Base-by-base conservation (phyloP, 2,113 vertebrate species). In the Ascaphus truei region DNA sequence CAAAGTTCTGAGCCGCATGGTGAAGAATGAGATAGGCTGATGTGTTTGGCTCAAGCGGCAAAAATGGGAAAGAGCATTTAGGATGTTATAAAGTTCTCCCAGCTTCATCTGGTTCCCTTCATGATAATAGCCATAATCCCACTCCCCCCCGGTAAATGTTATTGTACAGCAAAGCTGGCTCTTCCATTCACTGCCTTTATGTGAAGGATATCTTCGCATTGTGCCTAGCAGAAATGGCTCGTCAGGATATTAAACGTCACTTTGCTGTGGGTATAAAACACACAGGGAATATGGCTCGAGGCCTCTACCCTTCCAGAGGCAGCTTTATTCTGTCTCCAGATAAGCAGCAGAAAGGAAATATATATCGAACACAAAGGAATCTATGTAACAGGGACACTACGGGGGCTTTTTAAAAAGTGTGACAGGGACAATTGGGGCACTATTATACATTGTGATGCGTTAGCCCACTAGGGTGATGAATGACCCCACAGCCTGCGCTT, bases 31-130 rank as follows among this genome's bases (percentile, higher is more conserved):
- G 64, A 68, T 68, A 68, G 47, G 29, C 53, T 58, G 52, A 68
- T 57, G 47, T 6, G 47, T 58, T 68, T 68, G 64, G 52, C 64
- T 45, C 16, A 6, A n/a, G 22, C 25, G 16, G 52, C 64, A 68
- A 58, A 68, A 47, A 68, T 66, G 64, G 64, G 34, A 47, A 56
- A 67, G 58, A 68, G 43, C 64, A 57, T 57, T 57, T 45, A 55
- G 56, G 22, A 68, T 36, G 39, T 57, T 57, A 58, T 31, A 30
- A 43, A 57, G 36, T 47, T 57, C n/a, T 45, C 18, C 29, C 27
- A 67, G 51, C 18, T 67, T 43, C 29, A 58, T 57, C 39, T 68
- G 64, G 58, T 58, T 47, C 20, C 13, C 27, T 58, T 33, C 36
- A 55, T 15, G 36, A 43, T 43, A n/a, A n/a, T n/a, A n/a, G n/a